These are phyloP conservation scores for Heliocidaris tuberculata DNA, from an alignment of 35 echinoderm and acorn worm species.

Conservation along the genomic window DNA sequence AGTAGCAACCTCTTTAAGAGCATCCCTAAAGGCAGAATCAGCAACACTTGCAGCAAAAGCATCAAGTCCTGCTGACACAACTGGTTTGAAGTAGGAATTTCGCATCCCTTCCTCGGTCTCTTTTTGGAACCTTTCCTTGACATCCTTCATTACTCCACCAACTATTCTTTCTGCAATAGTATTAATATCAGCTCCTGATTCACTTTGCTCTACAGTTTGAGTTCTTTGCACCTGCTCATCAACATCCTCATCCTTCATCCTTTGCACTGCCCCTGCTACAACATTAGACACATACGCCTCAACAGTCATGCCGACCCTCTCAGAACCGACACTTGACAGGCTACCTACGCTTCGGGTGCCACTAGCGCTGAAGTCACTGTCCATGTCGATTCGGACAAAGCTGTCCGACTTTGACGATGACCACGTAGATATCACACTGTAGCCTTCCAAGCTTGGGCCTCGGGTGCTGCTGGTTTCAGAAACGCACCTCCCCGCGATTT, in stretches of 20 bases:
- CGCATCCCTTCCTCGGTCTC: neutral
- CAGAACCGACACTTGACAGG: neutral
- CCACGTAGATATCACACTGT: slow-evolving; percentile 73
- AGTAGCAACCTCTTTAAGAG: neutral
- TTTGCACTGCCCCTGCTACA: slow-evolving; percentile 28
- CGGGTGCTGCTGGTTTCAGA: slow-evolving; percentile 52
- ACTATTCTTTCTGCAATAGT: neutral
- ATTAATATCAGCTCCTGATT: neutral
- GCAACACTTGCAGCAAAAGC: slow-evolving; percentile 21
- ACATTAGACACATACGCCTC: slow-evolving; percentile 24
- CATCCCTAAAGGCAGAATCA: slow-evolving; percentile 4
- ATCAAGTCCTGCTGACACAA: slow-evolving; percentile 31
- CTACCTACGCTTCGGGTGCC: slow-evolving; percentile 16
- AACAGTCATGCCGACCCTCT: slow-evolving; percentile 23
- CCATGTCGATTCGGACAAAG: slow-evolving; percentile 68
- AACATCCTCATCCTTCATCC: neutral
- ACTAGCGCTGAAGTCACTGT: slow-evolving; percentile 45
- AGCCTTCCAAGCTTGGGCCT: slow-evolving; percentile 70
- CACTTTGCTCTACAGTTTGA: neutral
- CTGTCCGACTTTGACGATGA: slow-evolving; percentile 72
- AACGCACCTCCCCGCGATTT: slow-evolving; percentile 1
- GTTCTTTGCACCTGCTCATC: neutral
- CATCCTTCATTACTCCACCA: neutral
- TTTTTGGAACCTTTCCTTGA: neutral
- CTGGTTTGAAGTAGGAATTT: slow-evolving; percentile 25